phyloP scores from a whole-genome alignment of 2,797 vertebrate species.

The Valencia hispanica region DNA sequence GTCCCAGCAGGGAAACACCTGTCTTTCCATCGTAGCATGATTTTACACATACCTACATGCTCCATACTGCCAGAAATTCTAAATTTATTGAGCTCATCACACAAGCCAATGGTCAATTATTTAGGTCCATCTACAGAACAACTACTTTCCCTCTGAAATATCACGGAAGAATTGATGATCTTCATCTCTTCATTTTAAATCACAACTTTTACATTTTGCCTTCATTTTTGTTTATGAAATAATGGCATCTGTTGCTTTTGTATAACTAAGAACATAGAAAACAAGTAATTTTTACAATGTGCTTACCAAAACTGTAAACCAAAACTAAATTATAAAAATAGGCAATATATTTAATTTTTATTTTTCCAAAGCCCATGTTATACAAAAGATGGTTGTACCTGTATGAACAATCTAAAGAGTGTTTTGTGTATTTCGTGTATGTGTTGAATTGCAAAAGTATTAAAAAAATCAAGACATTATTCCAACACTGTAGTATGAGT shows the following conservation, averaged over 20 bases:
- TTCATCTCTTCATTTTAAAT: not conserved
- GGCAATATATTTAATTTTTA: not conserved
- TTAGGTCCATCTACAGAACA: not conserved
- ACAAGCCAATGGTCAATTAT: not conserved
- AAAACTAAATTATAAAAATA: not conserved
- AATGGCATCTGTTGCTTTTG: not conserved
- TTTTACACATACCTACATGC: not conserved
- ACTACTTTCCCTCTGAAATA: not conserved
- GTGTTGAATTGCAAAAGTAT: not conserved
- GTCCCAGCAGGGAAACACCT: not conserved
- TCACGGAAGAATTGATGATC: not conserved
- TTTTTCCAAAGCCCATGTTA: not conserved
- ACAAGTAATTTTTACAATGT: not conserved
- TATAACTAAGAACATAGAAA: no score
- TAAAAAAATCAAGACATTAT: not conserved
- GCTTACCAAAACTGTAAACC: not conserved
- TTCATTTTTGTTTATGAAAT: not conserved
- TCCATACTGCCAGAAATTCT: not conserved
- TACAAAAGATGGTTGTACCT: not conserved
- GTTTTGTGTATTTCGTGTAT: not conserved
- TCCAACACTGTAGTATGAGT: not conserved
- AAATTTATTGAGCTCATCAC: not conserved
- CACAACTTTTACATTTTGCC: not conserved
- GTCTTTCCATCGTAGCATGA: no score
- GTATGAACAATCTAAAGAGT: not conserved